Conservation (phyloP, 30 jellyfish, hydroid and myxozoan genomes). For the Hydra vulgaris region DNA sequence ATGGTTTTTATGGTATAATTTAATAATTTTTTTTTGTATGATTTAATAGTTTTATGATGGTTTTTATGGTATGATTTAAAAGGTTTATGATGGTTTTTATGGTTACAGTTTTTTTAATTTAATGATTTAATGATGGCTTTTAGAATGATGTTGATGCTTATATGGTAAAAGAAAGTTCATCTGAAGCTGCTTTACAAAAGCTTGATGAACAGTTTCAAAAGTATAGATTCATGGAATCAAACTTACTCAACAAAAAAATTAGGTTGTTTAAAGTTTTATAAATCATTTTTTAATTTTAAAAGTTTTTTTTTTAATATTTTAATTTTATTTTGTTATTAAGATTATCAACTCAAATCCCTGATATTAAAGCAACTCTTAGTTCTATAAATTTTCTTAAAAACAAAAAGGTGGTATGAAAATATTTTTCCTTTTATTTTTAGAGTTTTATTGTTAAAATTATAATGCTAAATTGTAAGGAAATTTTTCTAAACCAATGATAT, state of each 20-base stretch:
- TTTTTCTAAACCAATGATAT: background rate
- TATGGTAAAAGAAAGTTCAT: constrained; percentile 40
- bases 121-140: background rate
- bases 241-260: constrained; percentile 61
- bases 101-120: no score
- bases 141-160: constrained; percentile 81
- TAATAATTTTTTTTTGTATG: no score
- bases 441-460: background rate
- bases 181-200: constrained; percentile 59
- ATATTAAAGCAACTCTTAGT: constrained; percentile 66
- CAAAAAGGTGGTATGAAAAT: constrained; percentile 40
- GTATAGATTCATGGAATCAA: constrained; percentile 82
- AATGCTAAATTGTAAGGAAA: background rate
- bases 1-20: no score
- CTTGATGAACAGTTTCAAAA: constrained; percentile 91
- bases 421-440: background rate
- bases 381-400: constrained; percentile 57
- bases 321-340: constrained; percentile 20
- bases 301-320: background rate
- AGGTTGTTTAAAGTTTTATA: constrained; percentile 60
- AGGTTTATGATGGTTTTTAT: no score
- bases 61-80: no score
- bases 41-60: no score
- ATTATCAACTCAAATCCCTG: constrained; percentile 80
- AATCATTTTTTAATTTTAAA: background rate